These are phyloP conservation scores for Drosophila littoralis DNA, from an alignment of 1,140 invertebrate genomes.

Conservation along the genomic window DNA sequence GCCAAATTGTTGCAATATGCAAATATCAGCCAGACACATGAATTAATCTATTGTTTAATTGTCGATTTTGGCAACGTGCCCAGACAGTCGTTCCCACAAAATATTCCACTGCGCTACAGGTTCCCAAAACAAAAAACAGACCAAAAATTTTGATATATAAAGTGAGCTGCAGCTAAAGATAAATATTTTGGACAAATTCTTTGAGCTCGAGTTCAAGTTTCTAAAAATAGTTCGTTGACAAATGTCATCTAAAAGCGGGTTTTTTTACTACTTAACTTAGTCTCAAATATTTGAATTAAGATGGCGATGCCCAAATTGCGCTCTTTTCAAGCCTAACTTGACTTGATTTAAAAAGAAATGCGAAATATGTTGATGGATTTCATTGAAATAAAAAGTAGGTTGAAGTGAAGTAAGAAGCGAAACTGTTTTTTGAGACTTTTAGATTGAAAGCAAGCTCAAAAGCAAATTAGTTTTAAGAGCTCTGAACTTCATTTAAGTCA, in stretches of 20 bases:
- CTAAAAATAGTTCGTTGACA: neutral
- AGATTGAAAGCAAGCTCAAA: too few relatives aligned
- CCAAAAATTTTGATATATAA: constrained; percentile 35
- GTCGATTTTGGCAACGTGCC: constrained; percentile 38
- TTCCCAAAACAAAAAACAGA: constrained; percentile 23
- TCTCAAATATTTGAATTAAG: neutral
- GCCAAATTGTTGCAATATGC: constrained; percentile 41
- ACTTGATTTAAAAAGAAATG: too few relatives aligned
- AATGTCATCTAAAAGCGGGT: too few relatives aligned
- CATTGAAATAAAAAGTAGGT: too few relatives aligned
- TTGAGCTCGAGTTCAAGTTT: neutral
- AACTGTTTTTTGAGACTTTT: too few relatives aligned
- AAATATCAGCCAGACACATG: constrained; percentile 57
- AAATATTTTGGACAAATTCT: constrained; percentile 4
- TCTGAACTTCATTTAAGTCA: too few relatives aligned
- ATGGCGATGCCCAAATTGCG: too few relatives aligned
- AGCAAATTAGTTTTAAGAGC: too few relatives aligned
- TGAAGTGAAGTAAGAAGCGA: too few relatives aligned
- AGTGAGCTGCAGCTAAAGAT: neutral
- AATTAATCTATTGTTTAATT: constrained; percentile 6
- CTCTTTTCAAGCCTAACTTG: too few relatives aligned
- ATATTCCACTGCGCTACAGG: constrained; percentile 23
- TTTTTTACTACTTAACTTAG: neutral
- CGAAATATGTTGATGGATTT: too few relatives aligned
- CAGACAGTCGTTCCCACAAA: constrained; percentile 1